Base-by-base conservation (phyloP, 2,113 vertebrate species). In the Saccopteryx leptura region DNA sequence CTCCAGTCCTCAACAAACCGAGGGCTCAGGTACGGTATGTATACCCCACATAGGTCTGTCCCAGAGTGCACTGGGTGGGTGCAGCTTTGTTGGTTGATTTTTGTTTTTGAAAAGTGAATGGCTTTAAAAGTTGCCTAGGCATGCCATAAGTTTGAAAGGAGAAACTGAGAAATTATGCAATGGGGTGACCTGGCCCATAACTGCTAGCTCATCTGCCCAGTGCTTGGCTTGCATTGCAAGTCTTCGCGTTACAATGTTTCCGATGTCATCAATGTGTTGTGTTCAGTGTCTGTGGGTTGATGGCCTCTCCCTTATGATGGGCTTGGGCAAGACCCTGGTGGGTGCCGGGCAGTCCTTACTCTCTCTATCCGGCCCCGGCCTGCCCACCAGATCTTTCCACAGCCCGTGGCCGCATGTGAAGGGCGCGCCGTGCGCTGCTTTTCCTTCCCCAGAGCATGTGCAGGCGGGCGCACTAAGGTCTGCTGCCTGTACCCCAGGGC, bases 1-100 rank as follows among this genome's bases (percentile, higher is more conserved):
- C 61, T 82, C 54, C 23, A 18, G 46, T n/a, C 72, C 52, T 48
- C 92, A 85, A 79, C 28, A 78, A 50, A 61, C 17, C 1, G 0
- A 79, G 60, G 93, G 71, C 72, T 80, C 24, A 1, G 72, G 19
- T 74, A 17, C 33, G 72, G 71, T 78, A 13, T 79, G 46, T 90
- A 8, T 79, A 63, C 11, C 33, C 48, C 87, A 83, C 90, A 80
- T 66, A 95, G 79, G 68, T 90, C 82, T 96, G 88, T 95, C 97
- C 97, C 97, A 96, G 75, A 94, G 94, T 96, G 96, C 95, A 95
- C 96, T 91, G 78, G 54, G 28, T 86, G 60, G 91, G 56, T 50
- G 31, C 61, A 28, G 52, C 61, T 87, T 94, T 83, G 68, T 89
- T 63, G 39, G 33, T 75, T 96, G 88, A 26, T 48, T 94, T 94